phyloP scores from a whole-genome alignment of 2,113 vertebrate genomes.

The Gorsachius goisagi region DNA sequence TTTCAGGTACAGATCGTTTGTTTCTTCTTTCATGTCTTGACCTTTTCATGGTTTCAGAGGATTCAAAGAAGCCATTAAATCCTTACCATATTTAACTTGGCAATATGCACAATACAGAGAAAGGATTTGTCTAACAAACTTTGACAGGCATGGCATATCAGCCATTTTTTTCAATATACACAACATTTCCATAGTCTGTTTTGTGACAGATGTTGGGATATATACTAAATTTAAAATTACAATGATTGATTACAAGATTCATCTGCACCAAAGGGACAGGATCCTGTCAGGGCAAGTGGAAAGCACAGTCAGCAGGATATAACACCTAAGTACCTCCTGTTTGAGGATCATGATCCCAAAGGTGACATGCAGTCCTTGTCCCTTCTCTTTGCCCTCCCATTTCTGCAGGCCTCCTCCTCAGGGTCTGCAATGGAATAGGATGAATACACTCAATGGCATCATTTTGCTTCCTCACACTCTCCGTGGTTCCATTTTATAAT shows the following conservation, averaged over 20 bases:
- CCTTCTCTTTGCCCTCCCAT: background rate
- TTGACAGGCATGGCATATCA: background rate
- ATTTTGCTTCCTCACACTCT: background rate
- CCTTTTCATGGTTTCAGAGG: background rate
- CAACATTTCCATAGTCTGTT: background rate
- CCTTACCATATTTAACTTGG: background rate
- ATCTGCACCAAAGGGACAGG: background rate
- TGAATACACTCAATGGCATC: background rate
- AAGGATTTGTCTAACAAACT: background rate
- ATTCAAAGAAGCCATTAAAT: constrained; percentile 10
- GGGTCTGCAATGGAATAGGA: background rate
- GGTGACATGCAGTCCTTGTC: background rate
- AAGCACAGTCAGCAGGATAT: background rate
- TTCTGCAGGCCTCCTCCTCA: background rate
- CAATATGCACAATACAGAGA: background rate
- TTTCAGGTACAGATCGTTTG: background rate
- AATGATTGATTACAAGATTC: background rate
- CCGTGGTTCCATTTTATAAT: background rate
- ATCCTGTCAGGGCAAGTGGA: background rate
- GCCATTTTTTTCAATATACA: background rate
- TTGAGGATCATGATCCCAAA: background rate
- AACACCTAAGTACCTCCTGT: background rate
- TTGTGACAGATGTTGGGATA: background rate
- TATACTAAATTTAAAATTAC: background rate
- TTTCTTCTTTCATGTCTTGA: background rate